Base-by-base conservation (phyloP, 1,140 invertebrate genomes). In the Frieseomelitta varia region DNA sequence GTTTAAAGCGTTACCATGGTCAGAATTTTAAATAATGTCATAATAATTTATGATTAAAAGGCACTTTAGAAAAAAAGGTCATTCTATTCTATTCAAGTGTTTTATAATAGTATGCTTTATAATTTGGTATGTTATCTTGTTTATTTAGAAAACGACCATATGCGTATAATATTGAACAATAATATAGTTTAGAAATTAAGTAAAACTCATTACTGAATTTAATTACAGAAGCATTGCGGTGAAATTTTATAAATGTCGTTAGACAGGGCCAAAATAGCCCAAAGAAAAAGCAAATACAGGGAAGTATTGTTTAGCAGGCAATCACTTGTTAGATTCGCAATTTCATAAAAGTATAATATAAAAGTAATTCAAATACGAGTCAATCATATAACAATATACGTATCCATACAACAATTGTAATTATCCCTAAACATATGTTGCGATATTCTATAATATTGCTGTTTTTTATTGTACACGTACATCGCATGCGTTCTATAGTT, bases 1-100 rank as follows among this genome's bases (percentile, higher is more conserved):
- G 55, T 86, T 85, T 85, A 90, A 84, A 74, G 80, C 85, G 90
- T 93, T 92, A 90, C 87, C 88, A 92, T 91, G 87, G 84, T 91
- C 89, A 85, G 76, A 89, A 79, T 67, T 83, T 88, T 89, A 85
- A 56, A 86, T 85, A 56, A 86, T 85, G 84, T 53, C 82, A 67
- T 34, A 39, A 21, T 76, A 39, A 30, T 87, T 68, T 81, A 58
- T 73, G n/a, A 69, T 6, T 63, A 14, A 79, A 76, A 81, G 81
- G 61, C 65, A 85, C 81, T 87, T n/a, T 75, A 27, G 69, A 53
- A 69, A 24, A n/a, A 67, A 81, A 34, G 53, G 74, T 47, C 19
- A 30, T 58, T 81, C 67, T 21, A 69, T 79, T 76, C 11, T 30
- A 75, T 84, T 47, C 11, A 77, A 84, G 8, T 74, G 47, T 83